phyloP scores from a whole-genome alignment of 2,797 vertebrate species.

The Lagorchestes hirsutus region DNA sequence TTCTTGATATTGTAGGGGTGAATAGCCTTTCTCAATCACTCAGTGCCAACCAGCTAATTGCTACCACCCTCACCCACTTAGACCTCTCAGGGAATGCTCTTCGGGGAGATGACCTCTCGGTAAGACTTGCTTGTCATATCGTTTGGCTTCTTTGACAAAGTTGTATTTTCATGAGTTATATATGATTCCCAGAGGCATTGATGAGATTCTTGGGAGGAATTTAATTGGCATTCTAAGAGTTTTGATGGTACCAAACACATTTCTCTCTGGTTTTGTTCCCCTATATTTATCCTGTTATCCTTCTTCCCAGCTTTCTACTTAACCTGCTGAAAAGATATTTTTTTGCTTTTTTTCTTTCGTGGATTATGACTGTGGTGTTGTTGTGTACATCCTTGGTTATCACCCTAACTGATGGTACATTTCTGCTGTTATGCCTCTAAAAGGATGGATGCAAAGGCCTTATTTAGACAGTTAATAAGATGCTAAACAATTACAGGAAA shows the following conservation, averaged over 20 bases:
- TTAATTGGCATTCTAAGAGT: not conserved
- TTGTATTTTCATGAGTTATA: not conserved
- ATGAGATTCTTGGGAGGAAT: not conserved
- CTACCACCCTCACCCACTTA: conserved; percentile 93
- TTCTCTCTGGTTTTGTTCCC: not conserved
- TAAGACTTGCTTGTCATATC: conserved; percentile 78
- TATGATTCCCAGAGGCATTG: not conserved
- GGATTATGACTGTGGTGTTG: not conserved
- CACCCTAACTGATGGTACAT: not conserved
- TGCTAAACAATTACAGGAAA: not conserved
- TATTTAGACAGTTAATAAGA: not conserved
- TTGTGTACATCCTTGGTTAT: not conserved
- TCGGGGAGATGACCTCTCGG: conserved; percentile 96
- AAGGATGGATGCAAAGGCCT: not conserved
- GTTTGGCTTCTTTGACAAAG: fast-evolving
- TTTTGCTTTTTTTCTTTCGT: not conserved
- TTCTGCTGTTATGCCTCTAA: not conserved
- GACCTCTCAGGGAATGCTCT: conserved; percentile 98
- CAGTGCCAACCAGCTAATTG: conserved; percentile 94
- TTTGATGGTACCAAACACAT: not conserved
- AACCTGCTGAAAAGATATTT: not conserved
- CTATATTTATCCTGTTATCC: not conserved
- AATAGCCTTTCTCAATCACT: conserved; percentile 98
- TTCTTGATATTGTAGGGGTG: conserved; percentile 89
- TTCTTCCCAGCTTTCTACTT: not conserved